Evolutionary conservation across 2,797 vertebrate species (phyloP).

Genomic region (Poliocrania exsul): DNA sequence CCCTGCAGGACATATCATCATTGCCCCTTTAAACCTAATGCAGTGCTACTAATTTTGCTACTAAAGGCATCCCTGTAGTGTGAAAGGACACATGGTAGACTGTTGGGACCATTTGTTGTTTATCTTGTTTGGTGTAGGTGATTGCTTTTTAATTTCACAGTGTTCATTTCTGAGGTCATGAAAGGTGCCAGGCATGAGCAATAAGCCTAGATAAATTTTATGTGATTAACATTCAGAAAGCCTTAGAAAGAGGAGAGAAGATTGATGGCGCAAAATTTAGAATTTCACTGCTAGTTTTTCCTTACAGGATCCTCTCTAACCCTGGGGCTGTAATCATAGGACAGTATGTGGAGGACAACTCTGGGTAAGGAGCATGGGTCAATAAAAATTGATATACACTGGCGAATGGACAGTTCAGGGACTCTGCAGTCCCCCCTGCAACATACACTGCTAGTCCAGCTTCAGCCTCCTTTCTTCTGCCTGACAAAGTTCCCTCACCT

Average conservation of each 20-base stretch:
- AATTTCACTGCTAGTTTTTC: not conserved
- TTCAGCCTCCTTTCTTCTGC: not conserved
- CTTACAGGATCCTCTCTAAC: not conserved
- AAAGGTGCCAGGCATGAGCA: not conserved
- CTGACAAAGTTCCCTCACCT: not conserved
- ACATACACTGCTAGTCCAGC: not conserved
- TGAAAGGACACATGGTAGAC: not conserved
- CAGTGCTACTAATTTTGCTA: not conserved
- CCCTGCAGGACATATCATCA: not conserved
- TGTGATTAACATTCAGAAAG: not conserved
- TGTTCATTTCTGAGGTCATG: not conserved
- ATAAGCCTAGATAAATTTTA: not conserved
- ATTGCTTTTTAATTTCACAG: slow-evolving; percentile 13
- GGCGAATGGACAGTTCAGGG: accelerated
- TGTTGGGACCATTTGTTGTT: not conserved
- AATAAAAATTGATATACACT: not conserved
- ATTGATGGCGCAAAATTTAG: not conserved
- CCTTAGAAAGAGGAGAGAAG: not conserved
- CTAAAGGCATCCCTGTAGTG: not conserved
- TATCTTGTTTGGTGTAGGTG: not conserved
- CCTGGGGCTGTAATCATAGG: not conserved
- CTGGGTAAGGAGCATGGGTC: not conserved
- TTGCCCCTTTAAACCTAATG: not conserved
- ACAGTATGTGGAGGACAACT: not conserved
- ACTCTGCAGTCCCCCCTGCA: not conserved